These are phyloP conservation scores for Poecile montanus DNA, from an alignment of 2,797 vertebrate genomes.

Conservation along the genomic window DNA sequence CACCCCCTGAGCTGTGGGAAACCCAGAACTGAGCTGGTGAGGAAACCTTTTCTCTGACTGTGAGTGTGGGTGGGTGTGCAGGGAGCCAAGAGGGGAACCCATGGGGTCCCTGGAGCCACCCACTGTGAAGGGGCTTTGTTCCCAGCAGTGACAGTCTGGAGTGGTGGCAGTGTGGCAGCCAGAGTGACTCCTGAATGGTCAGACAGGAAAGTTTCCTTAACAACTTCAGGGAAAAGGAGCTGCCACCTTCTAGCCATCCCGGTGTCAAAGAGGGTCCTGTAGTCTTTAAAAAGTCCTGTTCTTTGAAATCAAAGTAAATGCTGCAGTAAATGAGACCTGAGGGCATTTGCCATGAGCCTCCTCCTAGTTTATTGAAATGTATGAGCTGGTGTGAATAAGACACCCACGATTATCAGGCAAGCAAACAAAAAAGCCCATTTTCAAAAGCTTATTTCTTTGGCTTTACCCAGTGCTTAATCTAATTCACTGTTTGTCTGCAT, in stretches of 20 bases:
- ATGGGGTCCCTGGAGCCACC: not conserved
- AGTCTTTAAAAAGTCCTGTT: not conserved
- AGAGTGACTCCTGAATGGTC: not conserved
- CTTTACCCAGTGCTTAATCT: not conserved
- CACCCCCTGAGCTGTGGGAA: not conserved
- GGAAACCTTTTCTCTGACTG: not conserved
- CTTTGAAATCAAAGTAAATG: not conserved
- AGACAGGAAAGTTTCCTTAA: not conserved
- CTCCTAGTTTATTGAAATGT: not conserved
- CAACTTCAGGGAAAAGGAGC: not conserved
- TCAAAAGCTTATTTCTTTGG: not conserved
- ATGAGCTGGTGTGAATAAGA: not conserved
- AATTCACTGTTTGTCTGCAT: not conserved
- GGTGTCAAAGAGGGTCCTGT: not conserved
- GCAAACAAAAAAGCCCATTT: not conserved
- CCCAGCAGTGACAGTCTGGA: not conserved
- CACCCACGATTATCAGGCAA: rapidly evolving
- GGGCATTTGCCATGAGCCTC: not conserved
- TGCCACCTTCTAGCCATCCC: not conserved
- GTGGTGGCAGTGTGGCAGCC: not conserved
- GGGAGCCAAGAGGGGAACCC: not conserved
- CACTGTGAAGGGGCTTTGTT: not conserved
- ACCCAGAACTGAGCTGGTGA: not conserved
- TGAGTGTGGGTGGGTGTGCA: not conserved
- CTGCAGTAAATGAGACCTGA: not conserved